These are phyloP conservation scores for Neosilurus hyrtlii DNA, from an alignment of 2,797 vertebrate genomes.

Conservation along the genomic window DNA sequence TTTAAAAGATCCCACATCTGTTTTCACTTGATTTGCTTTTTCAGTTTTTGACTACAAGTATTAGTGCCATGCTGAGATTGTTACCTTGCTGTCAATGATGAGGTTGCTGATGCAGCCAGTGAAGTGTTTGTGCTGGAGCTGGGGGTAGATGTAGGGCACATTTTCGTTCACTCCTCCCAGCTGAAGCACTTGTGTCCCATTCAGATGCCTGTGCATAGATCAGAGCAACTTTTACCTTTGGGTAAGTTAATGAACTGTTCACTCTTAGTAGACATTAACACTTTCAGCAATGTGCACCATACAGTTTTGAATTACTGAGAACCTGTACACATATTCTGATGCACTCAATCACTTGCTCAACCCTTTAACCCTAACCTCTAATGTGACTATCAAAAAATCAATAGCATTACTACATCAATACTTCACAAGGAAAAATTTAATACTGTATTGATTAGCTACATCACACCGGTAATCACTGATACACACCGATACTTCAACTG, in stretches of 20 bases:
- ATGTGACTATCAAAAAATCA: constrained; percentile 40
- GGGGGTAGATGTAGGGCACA: constrained; percentile 80
- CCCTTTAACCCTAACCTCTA: constrained; percentile 41
- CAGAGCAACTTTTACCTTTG: constrained; percentile 3
- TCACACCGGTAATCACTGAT: constrained; percentile 16
- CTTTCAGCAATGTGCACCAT: not conserved
- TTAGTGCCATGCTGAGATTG: not conserved
- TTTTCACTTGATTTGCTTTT: not conserved
- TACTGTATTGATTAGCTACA: constrained; percentile 25
- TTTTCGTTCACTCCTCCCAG: constrained; percentile 86
- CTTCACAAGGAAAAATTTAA: constrained; percentile 37
- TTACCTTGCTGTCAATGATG: constrained; percentile 85
- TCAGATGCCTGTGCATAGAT: constrained; percentile 73
- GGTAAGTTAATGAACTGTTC: constrained; percentile 17
- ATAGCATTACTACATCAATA: constrained; percentile 35
- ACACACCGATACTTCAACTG: not conserved
- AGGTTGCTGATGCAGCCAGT: constrained; percentile 86
- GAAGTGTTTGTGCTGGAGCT: constrained; percentile 83
- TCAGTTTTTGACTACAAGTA: not conserved
- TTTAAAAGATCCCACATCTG: not conserved
- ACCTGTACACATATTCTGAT: constrained; percentile 23
- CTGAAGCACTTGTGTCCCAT: constrained; percentile 82
- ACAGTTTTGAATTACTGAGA: not conserved
- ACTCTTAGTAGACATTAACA: constrained; percentile 13
- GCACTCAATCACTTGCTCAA: constrained; percentile 38